Conservation (phyloP, 2,888 invertebrate species). For the Calliopum simillimum region DNA sequence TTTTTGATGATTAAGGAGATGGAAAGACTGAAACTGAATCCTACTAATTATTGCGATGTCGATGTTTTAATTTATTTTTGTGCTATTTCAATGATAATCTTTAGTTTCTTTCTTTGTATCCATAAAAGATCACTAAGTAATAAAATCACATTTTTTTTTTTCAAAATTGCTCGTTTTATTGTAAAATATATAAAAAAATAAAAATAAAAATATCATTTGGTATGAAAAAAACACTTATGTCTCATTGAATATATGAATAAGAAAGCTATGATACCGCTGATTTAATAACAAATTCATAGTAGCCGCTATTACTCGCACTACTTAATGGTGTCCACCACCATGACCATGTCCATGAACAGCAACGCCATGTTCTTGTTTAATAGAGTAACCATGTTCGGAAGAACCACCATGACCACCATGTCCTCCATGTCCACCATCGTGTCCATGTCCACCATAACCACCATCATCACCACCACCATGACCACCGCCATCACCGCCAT, state of each 20-base stretch:
- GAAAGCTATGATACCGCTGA: not conserved
- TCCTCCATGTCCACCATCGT: too few species aligned
- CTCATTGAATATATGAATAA: not conserved
- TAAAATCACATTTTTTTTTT: too few species aligned
- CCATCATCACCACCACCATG: not conserved
- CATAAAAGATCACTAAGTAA: too few species aligned
- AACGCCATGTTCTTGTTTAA: slow-evolving; percentile 54
- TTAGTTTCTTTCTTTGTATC: too few species aligned
- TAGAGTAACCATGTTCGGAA: slow-evolving; percentile 50
- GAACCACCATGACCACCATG: not conserved
- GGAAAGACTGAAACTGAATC: too few species aligned
- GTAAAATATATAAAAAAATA: too few species aligned
- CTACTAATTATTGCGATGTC: too few species aligned
- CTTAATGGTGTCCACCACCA: not conserved
- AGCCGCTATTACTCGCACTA: too few species aligned
- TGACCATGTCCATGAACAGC: slow-evolving; percentile 22
- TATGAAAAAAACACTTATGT: slow-evolving; percentile 24
- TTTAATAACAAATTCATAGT: not conserved
- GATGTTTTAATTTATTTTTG: too few species aligned
- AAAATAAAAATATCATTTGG: slow-evolving; percentile 25
- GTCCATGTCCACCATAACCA: not conserved
- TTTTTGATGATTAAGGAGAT: too few species aligned
- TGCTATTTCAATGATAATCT: too few species aligned
- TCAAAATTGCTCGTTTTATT: too few species aligned
- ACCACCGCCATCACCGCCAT: slow-evolving; percentile 17